Conservation (phyloP, 2,888 invertebrate genomes). For the Ochropleura plecta region DNA sequence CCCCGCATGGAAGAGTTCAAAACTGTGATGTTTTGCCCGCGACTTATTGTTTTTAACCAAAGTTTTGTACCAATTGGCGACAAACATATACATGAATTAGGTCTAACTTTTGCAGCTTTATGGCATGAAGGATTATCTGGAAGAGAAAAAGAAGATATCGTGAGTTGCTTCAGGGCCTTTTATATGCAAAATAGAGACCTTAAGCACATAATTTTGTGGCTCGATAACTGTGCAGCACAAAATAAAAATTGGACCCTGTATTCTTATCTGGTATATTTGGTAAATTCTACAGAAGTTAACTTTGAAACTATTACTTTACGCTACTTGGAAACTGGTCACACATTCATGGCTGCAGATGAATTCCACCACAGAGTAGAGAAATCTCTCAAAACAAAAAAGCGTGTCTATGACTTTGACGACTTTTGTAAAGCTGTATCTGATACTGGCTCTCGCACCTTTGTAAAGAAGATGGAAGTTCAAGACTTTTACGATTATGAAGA, state of each 20-base stretch:
- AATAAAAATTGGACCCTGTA: no score
- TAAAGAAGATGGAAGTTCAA: conserved; percentile 44
- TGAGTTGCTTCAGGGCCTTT: conserved; percentile 54
- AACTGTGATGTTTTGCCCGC: conserved; percentile 60
- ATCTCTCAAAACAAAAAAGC: conserved; percentile 1
- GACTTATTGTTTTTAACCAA: conserved; percentile 44
- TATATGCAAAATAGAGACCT: conserved; percentile 42
- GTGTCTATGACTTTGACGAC: conserved; percentile 2
- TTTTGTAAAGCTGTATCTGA: conserved; percentile 4
- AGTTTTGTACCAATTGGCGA: conserved; percentile 52
- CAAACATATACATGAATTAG: conserved; percentile 9
- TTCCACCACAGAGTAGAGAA: conserved; percentile 8
- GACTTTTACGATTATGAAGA: conserved; percentile 44
- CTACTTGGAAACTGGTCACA: conserved; percentile 60
- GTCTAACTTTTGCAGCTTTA: not conserved
- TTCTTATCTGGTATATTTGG: conserved; percentile 4
- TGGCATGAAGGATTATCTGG: conserved; percentile 30
- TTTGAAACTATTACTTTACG: conserved; percentile 45
- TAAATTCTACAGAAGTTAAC: conserved; percentile 39
- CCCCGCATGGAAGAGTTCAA: conserved; percentile 66
- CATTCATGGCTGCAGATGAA: conserved; percentile 46
- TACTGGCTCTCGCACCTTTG: conserved; percentile 38
- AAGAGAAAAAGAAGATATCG: conserved; percentile 50
- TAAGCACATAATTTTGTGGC: conserved; percentile 23
- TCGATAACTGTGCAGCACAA: not conserved